phyloP scores from a whole-genome alignment of 2,797 vertebrate species.

The Perodicticus potto region DNA sequence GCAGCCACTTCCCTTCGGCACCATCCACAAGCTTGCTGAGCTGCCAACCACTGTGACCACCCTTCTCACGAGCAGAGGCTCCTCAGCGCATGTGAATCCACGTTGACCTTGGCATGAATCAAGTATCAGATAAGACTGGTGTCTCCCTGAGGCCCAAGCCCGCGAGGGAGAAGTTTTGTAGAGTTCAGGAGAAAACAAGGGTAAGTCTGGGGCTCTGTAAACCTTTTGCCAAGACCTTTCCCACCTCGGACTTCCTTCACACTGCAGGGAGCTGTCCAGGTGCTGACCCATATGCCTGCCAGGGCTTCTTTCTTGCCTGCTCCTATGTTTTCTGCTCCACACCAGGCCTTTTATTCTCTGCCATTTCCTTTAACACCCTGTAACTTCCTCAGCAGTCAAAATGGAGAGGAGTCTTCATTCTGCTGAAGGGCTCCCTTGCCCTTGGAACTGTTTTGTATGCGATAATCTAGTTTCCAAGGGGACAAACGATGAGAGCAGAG shows the following conservation, averaged over 20 bases:
- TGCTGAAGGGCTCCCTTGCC: neutral
- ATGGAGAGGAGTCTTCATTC: neutral
- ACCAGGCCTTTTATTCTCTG: neutral
- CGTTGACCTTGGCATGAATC: neutral
- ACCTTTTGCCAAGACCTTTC: neutral
- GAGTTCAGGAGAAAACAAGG: neutral
- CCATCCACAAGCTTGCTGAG: neutral
- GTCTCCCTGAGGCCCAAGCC: neutral
- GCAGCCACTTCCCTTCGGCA: neutral
- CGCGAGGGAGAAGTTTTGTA: neutral
- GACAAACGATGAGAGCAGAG: neutral
- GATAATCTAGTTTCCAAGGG: conserved; percentile 69
- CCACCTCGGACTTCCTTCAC: accelerated
- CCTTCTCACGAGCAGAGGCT: neutral
- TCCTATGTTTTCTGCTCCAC: neutral
- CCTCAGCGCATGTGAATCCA: neutral
- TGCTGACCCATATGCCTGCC: conserved; percentile 1
- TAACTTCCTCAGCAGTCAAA: neutral
- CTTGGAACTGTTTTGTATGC: conserved; percentile 49
- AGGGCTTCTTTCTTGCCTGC: too few species aligned
- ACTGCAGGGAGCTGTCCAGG: conserved; percentile 64
- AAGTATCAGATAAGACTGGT: neutral
- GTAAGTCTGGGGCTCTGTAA: neutral
- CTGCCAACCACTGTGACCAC: neutral
- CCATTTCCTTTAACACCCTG: neutral